Percentiles rank a stretch among this genome's conserved stretches.
These are phyloP conservation scores for Drosophila gaucha DNA, from an alignment of 2,888 invertebrate genomes.

Conservation along the genomic window DNA sequence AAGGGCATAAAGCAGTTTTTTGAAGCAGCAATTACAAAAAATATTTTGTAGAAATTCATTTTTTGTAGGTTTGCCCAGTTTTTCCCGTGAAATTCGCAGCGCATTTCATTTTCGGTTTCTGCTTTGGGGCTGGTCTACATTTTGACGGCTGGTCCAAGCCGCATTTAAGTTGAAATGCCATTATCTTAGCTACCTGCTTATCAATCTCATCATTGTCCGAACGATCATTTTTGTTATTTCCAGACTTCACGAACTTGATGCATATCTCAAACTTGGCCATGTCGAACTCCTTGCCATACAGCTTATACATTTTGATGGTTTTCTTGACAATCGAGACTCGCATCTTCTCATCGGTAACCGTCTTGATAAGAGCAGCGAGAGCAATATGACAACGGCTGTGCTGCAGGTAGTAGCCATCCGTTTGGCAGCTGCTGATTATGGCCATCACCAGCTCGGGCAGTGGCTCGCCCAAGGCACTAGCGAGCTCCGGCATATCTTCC, in stretches of 20 bases:
- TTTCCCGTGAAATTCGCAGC: neutral
- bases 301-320: conserved; percentile 55
- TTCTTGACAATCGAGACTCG: conserved; percentile 38
- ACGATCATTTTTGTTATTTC: neutral
- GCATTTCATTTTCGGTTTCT: neutral
- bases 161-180: neutral
- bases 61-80: neutral
- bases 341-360: conserved; percentile 41
- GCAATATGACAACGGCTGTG: conserved; percentile 66
- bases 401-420: conserved; percentile 57
- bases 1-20: neutral
- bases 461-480: conserved; percentile 39
- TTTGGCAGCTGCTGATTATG: conserved; percentile 66
- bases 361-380: conserved; percentile 48
- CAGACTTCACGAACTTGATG: conserved; percentile 21
- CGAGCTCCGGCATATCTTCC: conserved; percentile 47
- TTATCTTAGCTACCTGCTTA: neutral
- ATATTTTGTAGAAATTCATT: neutral
- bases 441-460: conserved; percentile 46
- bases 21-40: neutral
- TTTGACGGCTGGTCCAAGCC: neutral
- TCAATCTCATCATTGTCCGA: neutral
- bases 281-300: conserved; percentile 51
- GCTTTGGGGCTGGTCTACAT: neutral
- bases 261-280: conserved; percentile 31